Evolutionary conservation across 2,797 vertebrate genomes (phyloP).

Genomic region (Mormyrops attenuatus): DNA sequence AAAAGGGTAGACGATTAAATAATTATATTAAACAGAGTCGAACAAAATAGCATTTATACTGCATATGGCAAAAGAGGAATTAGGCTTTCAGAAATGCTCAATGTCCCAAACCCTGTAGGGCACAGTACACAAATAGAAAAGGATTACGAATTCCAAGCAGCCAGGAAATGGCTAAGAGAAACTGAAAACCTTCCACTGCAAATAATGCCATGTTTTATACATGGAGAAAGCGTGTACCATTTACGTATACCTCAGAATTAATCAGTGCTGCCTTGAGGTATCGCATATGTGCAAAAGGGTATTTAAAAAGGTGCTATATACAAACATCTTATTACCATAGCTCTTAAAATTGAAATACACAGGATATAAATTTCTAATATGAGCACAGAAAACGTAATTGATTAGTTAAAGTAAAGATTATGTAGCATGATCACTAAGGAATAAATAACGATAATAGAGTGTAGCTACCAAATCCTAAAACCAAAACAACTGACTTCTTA

Average conservation of each 20-base stretch:
- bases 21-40: not conserved
- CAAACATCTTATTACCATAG: not conserved
- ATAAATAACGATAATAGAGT: not conserved
- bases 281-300: not conserved
- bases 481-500: not conserved
- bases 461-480: not conserved
- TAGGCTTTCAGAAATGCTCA: not conserved
- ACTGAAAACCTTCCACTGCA: not conserved
- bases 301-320: not conserved
- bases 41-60: not conserved
- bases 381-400: not conserved
- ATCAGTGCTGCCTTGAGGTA: not conserved
- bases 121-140: not conserved
- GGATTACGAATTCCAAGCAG: not conserved
- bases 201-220: not conserved
- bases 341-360: not conserved
- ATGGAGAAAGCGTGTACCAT: not conserved
- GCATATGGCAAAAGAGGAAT: not conserved
- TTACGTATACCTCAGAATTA: not conserved
- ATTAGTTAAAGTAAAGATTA: constrained; percentile 11
- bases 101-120: not conserved
- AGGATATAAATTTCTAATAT: not conserved
- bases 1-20: not conserved
- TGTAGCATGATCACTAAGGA: not conserved
- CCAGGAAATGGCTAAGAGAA: not conserved